Conservation (phyloP, 2,113 vertebrate genomes). For the zebrafish (Danio rerio) region GRCz12tu NC_133177.1:46291501-46292000, state of each 20-base stretch:
- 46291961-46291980: too few relatives aligned
- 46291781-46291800: not conserved
- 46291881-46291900: not conserved
- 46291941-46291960: too few relatives aligned
- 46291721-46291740: too few relatives aligned
- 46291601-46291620: not conserved
- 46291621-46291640: too few relatives aligned
- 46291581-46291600: constrained; percentile 2
- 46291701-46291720: too few relatives aligned
- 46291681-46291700: constrained; percentile 10
- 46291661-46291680: not conserved
- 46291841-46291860: not conserved
- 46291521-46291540: not conserved
- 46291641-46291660: not conserved
- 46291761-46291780: not conserved
- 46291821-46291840: not conserved
- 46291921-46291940: too few relatives aligned
- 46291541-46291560: not conserved
- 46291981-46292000: too few relatives aligned
- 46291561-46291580: not conserved
- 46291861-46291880: not conserved
- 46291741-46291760: too few relatives aligned
- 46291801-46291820: not conserved
- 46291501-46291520: not conserved
- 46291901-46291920: too few relatives aligned